A percentile compares a stretch with the other conserved stretches of the same genome.
phyloP scores from a whole-genome alignment of 1,140 invertebrate genomes.

The Bombus sylvicola region DNA sequence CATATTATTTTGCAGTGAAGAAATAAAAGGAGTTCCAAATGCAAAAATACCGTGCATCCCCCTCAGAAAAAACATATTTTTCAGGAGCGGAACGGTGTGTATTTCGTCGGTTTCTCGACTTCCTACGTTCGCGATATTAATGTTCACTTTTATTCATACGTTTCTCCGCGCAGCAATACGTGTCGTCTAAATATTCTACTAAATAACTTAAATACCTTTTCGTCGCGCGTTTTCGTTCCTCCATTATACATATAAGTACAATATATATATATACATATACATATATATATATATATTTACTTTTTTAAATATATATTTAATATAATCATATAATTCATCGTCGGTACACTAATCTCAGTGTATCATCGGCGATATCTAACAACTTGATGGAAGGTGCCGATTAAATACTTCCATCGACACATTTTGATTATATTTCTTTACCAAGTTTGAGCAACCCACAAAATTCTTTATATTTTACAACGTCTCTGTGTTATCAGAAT shows the following conservation, averaged over 20 bases:
- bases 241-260: slow-evolving; percentile 55
- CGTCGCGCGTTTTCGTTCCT: slow-evolving; percentile 53
- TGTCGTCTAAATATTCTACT: slow-evolving; percentile 73
- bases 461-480: background rate
- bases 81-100: background rate
- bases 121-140: slow-evolving; percentile 63
- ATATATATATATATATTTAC: slow-evolving; percentile 48
- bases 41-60: slow-evolving; percentile 43
- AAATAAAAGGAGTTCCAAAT: slow-evolving; percentile 51
- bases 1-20: background rate
- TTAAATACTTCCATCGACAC: slow-evolving; percentile 38
- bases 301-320: slow-evolving; percentile 58
- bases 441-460: slow-evolving; percentile 5
- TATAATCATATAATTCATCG: slow-evolving; percentile 70
- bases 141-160: slow-evolving; percentile 62
- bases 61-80: slow-evolving; percentile 18
- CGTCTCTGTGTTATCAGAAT: background rate
- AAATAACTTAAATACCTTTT: slow-evolving; percentile 73
- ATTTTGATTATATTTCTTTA: slow-evolving; percentile 49
- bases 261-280: slow-evolving; percentile 61
- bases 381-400: slow-evolving; percentile 64
- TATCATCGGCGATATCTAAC: slow-evolving; percentile 56
- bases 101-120: slow-evolving; percentile 52
- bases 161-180: slow-evolving; percentile 62
- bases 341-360: slow-evolving; percentile 70